Evolutionary conservation across 2,888 invertebrate genomes (phyloP).

Genomic region (Unio delphinus): DNA sequence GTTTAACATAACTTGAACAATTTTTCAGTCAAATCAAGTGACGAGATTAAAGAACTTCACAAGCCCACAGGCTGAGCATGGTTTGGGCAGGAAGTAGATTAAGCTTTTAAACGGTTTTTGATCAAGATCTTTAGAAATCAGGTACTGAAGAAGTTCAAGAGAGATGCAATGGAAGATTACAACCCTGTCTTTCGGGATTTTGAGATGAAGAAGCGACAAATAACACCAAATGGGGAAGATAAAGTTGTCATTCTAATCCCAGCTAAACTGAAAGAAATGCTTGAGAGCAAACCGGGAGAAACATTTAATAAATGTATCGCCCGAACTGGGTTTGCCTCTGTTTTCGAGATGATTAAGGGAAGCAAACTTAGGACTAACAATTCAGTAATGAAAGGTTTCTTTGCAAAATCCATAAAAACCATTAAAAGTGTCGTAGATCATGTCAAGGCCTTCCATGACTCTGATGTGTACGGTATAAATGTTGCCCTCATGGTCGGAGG

Average conservation of each 20-base stretch:
- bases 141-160: background rate
- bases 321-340: constrained; percentile 8
- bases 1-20: too few relatives aligned
- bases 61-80: constrained; percentile 71
- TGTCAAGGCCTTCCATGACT: constrained; percentile 7
- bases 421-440: constrained; percentile 11
- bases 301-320: constrained; percentile 19
- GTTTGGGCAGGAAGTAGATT: constrained; percentile 35
- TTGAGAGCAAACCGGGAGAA: constrained; percentile 12
- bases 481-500: constrained; percentile 25
- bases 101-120: background rate
- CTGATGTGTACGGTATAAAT: constrained; percentile 6
- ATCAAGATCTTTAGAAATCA: constrained; percentile 1
- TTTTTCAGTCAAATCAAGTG: too few relatives aligned
- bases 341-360: constrained; percentile 10
- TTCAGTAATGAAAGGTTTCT: constrained; percentile 11
- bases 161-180: background rate
- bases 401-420: constrained; percentile 1
- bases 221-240: background rate
- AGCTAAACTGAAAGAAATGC: background rate
- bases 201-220: constrained; percentile 6
- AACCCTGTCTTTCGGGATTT: constrained; percentile 5
- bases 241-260: too few relatives aligned
- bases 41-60: too few relatives aligned
- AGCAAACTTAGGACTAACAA: constrained; percentile 20